Base-by-base conservation (phyloP, 2,113 vertebrate species). In the Lipophrys pholis region DNA sequence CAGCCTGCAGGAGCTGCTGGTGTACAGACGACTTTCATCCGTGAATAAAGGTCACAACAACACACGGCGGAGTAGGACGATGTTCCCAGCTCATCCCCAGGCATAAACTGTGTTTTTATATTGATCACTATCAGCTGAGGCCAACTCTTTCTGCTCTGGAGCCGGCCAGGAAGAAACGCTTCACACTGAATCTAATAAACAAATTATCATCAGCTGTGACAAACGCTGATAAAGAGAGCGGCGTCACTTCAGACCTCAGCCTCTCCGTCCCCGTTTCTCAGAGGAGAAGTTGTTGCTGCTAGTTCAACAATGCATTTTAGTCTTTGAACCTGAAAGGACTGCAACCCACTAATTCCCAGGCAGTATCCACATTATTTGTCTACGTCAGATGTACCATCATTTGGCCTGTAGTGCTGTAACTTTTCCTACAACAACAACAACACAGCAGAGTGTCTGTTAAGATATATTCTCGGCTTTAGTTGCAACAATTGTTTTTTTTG, bases 41-140 rank as follows among this genome's bases (percentile, higher is more conserved):
- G 30, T 48, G 40, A 80, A 53, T 48, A 71, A 79, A 77, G 79
- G 76, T 80, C 70, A 87, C 59, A 59, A 5, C 48, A 49, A 42
- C 64, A 52, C 53, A 51, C 51, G 35, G 30, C 63, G 62, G 67
- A 75, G 21, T 58, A 46, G 57, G 75, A 55, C 36, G 64, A 67
- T 42, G 61, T 21, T 6, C 38, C 10, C 41, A 7, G 41, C 16
- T 7, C 7, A 61, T 58, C 76, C 61, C 50, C 53, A 36, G n/a
- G 15, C 39, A 17, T 0, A n/a, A 0, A 8, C 9, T 38, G 49
- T 12, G 42, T 8, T 71, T 50, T 49, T 51, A 15, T 35, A 57
- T 15, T 11, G n/a, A 51, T 53, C 38, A 1, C 2, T 8, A 39
- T 48, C 7, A 0, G 1, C 11, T 43, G 1, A 6, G 41, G 9